phyloP scores from a whole-genome alignment of 92 coral and sea anemone species.

The Parazoanthus darwini region DNA sequence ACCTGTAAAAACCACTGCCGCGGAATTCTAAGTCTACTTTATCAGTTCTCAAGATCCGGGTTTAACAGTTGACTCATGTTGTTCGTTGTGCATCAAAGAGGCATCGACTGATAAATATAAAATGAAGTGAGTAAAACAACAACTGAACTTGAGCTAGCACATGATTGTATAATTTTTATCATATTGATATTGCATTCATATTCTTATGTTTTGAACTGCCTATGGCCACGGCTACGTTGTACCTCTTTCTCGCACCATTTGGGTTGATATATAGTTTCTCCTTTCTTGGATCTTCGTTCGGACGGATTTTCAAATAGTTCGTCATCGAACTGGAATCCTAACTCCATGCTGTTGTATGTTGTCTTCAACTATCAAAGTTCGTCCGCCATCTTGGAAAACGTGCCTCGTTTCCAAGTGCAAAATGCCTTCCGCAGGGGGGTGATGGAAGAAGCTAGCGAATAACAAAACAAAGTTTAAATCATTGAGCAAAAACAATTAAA shows the following conservation, averaged over 20 bases:
- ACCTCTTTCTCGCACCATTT: conserved; percentile 62
- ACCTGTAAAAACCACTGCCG: too few relatives aligned
- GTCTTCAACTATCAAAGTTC: background rate
- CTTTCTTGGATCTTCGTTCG: conserved; percentile 7
- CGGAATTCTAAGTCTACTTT: too few relatives aligned
- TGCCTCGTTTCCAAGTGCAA: conserved; percentile 50
- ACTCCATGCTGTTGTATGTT: conserved; percentile 41
- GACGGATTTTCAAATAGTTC: conserved; percentile 61
- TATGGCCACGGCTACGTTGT: background rate
- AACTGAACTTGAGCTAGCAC: background rate
- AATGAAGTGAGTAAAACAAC: background rate
- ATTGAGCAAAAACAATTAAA: background rate
- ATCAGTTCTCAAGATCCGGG: too few relatives aligned
- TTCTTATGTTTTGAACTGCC: too few relatives aligned
- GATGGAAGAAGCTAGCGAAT: background rate
- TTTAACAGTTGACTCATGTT: too few relatives aligned
- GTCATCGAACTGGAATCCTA: conserved; percentile 70
- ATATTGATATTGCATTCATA: too few relatives aligned
- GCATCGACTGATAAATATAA: too few relatives aligned
- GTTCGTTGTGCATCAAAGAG: too few relatives aligned
- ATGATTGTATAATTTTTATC: too few relatives aligned
- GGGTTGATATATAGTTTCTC: conserved; percentile 48
- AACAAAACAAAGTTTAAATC: background rate
- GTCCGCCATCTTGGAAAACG: conserved; percentile 58
- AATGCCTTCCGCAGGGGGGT: background rate